Evolutionary conservation across 2,797 vertebrate genomes (phyloP).

Genomic region (Mallotus villosus): DNA sequence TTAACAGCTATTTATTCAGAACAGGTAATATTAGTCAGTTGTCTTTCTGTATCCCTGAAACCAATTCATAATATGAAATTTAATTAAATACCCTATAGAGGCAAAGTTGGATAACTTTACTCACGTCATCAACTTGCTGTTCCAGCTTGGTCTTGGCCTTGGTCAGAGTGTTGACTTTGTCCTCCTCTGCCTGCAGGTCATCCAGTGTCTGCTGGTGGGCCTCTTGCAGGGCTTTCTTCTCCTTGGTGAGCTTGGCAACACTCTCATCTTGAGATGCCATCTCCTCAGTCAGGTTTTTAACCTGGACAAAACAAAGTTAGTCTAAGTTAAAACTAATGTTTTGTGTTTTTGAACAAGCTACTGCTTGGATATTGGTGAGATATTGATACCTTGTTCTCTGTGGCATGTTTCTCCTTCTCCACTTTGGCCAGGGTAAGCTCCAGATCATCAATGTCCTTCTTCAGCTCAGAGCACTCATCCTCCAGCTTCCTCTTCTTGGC

Average conservation of each 20-base stretch:
- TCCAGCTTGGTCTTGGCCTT: slow-evolving; percentile 76
- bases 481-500: too few species aligned
- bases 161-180: slow-evolving; percentile 72
- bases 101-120: background rate
- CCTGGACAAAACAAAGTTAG: slow-evolving; percentile 22
- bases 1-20: slow-evolving; percentile 23
- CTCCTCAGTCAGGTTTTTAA: slow-evolving; percentile 81
- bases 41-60: too few species aligned
- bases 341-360: too few species aligned
- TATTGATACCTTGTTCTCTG: too few species aligned
- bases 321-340: background rate
- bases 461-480: too few species aligned
- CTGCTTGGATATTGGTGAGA: too few species aligned
- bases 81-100: background rate
- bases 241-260: slow-evolving; percentile 75
- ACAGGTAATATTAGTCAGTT: too few species aligned
- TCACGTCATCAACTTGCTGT: slow-evolving; percentile 68
- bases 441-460: too few species aligned
- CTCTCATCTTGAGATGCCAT: slow-evolving; percentile 73
- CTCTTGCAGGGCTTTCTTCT: slow-evolving; percentile 79
- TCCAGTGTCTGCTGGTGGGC: slow-evolving; percentile 79
- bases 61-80: background rate
- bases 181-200: slow-evolving; percentile 74
- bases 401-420: too few species aligned
- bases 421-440: too few species aligned